Percentiles rank a stretch among this genome's conserved stretches.
These are phyloP conservation scores for Anoplophora glabripennis DNA, from an alignment of 1,140 invertebrate genomes.

Conservation along the genomic window DNA sequence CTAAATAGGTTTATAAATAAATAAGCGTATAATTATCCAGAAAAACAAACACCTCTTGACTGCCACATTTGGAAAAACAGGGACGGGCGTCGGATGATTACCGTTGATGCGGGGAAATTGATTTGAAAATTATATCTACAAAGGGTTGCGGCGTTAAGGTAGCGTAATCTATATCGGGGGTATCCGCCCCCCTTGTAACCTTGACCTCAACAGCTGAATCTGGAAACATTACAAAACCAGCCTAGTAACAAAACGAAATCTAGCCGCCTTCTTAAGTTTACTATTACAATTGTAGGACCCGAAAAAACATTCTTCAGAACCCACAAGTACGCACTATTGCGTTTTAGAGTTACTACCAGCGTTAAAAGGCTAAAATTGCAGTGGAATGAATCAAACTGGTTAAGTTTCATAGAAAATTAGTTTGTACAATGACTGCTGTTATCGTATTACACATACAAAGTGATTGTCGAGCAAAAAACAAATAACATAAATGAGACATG, in stretches of 20 bases:
- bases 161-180: slow-evolving; percentile 6
- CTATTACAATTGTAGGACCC: not conserved
- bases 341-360: not conserved
- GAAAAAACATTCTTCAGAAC: not conserved
- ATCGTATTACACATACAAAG: too few species aligned
- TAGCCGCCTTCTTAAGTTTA: not conserved
- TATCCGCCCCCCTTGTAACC: slow-evolving; percentile 19
- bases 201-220: slow-evolving; percentile 23
- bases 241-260: slow-evolving; percentile 7
- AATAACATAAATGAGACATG: too few species aligned
- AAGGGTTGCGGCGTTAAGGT: not conserved
- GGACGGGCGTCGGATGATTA: too few species aligned
- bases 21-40: too few species aligned
- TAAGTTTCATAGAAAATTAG: too few species aligned
- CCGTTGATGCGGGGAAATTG: too few species aligned
- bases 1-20: too few species aligned
- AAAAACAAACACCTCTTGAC: too few species aligned
- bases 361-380: not conserved
- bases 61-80: too few species aligned
- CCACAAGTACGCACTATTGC: not conserved
- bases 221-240: not conserved
- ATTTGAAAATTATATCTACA: too few species aligned
- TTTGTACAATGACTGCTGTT: too few species aligned
- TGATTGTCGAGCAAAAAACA: too few species aligned
- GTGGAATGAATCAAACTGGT: not conserved